Evolutionary conservation across 2,797 vertebrate genomes (phyloP), one percentile per base, ranked within the genome.

Genomic region (Coilia nasus): DNA sequence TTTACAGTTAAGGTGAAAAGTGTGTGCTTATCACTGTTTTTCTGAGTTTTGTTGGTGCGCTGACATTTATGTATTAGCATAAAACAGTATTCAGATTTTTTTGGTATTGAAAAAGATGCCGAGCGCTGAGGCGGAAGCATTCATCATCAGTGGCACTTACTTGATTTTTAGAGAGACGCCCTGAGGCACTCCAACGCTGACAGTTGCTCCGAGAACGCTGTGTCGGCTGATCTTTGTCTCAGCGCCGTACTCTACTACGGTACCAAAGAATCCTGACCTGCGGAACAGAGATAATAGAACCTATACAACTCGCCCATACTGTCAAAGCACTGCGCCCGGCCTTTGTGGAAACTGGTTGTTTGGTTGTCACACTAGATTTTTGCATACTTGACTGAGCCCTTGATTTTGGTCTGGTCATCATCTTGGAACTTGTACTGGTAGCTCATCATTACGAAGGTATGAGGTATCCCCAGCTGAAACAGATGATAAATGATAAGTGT

Each of bases 391-490:
- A 99, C 92, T 86, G 98, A 99, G 67, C 98, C 98, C 91, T 99
- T 99, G 86, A 99, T 95, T 84, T 97, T 96, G 0, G 98, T 99
- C 95, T 99, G 97, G 90, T 99, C 98, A 0, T 99, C 98, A 80
- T 99, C 97, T 93, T 99, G 97, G 93, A 99, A 99, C 93, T 99
- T 99, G 94, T 99, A 98, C 91, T 99, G 98, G 88, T 98, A 99
- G 93, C 98, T 99, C 95, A 99, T 95, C 96, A 99, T 97, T 89
- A 97, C 89, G 84, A 99, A 99, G 84, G 97, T 97, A 91, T 99
- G 97, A 57, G 98, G 98, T 90, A 99, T 97, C 86, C 98, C 98
- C 83, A 99, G 95, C 98, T 99, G 95, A 17, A 83, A 85, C 11
- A 59, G 19, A 54, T 41, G 31, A 41, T 41, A 78, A 44, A 75